Base-by-base conservation (phyloP, 1,140 invertebrate genomes). In the Heterodera schachtii region DNA sequence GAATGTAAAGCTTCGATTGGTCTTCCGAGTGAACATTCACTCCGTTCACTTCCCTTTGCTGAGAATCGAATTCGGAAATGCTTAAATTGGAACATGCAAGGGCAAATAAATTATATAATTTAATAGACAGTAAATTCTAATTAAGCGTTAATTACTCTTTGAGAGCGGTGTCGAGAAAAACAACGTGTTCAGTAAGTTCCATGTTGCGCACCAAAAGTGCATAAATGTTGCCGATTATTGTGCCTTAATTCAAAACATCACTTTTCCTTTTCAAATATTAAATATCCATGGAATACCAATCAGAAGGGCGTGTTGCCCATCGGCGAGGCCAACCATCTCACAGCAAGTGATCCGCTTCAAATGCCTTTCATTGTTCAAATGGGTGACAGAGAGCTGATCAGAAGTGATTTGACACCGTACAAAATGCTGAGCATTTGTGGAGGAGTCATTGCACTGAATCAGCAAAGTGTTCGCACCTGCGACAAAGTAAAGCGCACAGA, bases 191-290 rank as follows among this genome's bases (percentile, higher is more conserved):
- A 16, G 41, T 8, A 7, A 82, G 49, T 43, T 82, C 79, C 41
- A 81, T n/a, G 43, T 81, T 80, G 49, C 43, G 44, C n/a, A 71
- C 49, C 81, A 75, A 73, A 57, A 82, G 49, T 21, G 81, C 66
- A 41, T 80, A 82, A 60, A 82, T 82, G 73, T 82, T 71, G 21
- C 81, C 81, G 69, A 79, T 83, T 60, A 43, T 75, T 46, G 81
- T 82, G n/a, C 81, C 81, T 82, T 44, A 73, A 80, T 41, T 47
- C 46, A 80, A 80, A 78, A 31, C 9, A n/a, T n/a, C n/a, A 31
- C 16, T 43, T 49, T 73, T 74, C 4, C 41, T 44, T 66, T 78
- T 66, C 44, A 41, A 74, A 74, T 2, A 8, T 41, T 74, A 1
- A 74, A 74, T 49, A 41, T 8, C 21, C 3, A n/a, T 73, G n/a